A percentile compares a stretch with the other conserved stretches of the same genome.
Conservation (phyloP, 2,888 invertebrate genomes). For the Helleia helle region DNA sequence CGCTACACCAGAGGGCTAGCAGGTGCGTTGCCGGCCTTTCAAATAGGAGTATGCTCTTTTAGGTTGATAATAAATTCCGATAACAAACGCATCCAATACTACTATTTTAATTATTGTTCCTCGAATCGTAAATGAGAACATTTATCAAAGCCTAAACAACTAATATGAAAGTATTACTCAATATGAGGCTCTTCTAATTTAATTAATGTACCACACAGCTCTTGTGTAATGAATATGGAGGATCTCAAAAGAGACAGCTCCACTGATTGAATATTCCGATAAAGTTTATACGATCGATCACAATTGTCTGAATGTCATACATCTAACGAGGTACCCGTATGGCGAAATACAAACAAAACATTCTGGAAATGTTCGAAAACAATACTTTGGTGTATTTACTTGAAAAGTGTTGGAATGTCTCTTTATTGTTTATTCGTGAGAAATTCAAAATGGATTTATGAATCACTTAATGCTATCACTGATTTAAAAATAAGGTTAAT, state of each 20-base stretch:
- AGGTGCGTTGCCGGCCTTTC: too few species aligned
- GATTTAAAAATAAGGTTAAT: too few species aligned
- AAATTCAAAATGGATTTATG: too few species aligned
- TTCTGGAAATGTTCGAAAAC: not conserved
- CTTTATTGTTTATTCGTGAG: too few species aligned
- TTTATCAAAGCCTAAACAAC: not conserved
- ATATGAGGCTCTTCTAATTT: conserved; percentile 8
- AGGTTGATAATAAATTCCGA: too few species aligned
- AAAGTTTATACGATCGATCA: conserved; percentile 19
- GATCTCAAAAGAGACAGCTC: conserved; percentile 17
- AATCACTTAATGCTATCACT: too few species aligned
- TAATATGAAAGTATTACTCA: conserved; percentile 4
- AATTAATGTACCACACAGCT: conserved; percentile 15
- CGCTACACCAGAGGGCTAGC: too few species aligned
- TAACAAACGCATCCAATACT: too few species aligned
- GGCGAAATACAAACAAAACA: not conserved
- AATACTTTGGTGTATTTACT: not conserved
- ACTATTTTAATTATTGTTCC: too few species aligned
- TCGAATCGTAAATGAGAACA: too few species aligned
- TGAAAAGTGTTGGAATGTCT: too few species aligned
- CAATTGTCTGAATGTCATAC: conserved; percentile 5
- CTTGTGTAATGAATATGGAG: conserved; percentile 20
- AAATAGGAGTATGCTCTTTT: too few species aligned
- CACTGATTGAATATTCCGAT: conserved; percentile 23
- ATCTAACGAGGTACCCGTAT: conserved; percentile 4